Evolutionary conservation across 2,797 vertebrate species (phyloP).

Genomic region (Pteropus rufus): DNA sequence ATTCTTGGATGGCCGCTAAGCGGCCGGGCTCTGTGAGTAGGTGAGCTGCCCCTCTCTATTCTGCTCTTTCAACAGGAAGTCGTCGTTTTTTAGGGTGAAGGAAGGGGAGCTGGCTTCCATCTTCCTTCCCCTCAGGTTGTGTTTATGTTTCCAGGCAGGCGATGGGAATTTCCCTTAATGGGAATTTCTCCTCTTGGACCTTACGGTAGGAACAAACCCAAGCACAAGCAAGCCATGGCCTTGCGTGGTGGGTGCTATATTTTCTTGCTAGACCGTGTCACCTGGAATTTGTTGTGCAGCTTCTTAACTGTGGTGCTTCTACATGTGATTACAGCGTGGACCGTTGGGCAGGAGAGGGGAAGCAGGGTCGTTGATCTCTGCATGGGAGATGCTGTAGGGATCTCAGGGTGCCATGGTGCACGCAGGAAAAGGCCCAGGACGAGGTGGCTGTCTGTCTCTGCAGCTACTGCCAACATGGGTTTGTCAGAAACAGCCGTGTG

Average conservation of each 20-base stretch:
- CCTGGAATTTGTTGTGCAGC: background rate
- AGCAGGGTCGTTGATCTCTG: background rate
- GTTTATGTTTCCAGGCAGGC: constrained; percentile 67
- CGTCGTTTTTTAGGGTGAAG: constrained; percentile 50
- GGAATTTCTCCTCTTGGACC: background rate
- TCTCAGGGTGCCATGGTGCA: background rate
- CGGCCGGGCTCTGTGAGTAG: constrained; percentile 68
- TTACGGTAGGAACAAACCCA: background rate
- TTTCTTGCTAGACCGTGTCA: background rate
- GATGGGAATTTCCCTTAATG: background rate
- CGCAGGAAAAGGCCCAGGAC: background rate
- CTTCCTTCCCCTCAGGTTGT: background rate
- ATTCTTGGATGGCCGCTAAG: constrained; percentile 76
- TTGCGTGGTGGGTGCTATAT: background rate
- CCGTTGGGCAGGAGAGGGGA: background rate
- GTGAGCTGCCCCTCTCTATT: constrained; percentile 70
- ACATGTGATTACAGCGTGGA: background rate
- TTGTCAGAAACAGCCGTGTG: background rate
- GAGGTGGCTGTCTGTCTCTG: background rate
- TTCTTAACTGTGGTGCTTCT: background rate
- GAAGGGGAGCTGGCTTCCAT: background rate
- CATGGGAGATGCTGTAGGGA: background rate
- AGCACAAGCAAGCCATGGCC: background rate
- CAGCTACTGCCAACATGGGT: rapidly evolving
- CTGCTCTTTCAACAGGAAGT: constrained; percentile 76